These are phyloP conservation scores for Mastomys natalensis DNA, from an alignment of 2,113 vertebrate genomes.

Conservation along the genomic window DNA sequence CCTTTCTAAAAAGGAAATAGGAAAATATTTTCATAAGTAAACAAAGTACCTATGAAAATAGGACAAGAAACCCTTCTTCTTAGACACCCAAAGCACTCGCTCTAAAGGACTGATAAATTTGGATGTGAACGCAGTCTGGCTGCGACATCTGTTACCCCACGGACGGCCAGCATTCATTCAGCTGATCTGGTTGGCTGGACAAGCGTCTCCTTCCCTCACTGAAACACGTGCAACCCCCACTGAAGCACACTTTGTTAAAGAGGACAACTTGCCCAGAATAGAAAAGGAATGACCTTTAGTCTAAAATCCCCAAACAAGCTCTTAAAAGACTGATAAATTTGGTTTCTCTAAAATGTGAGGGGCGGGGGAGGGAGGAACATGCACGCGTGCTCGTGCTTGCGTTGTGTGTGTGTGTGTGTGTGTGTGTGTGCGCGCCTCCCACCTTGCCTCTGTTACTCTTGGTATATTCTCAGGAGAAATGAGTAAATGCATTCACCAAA, in stretches of 20 bases:
- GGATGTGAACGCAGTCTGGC: not conserved
- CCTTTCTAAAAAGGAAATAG: not conserved
- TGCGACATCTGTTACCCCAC: not conserved
- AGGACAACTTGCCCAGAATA: not conserved
- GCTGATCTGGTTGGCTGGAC: not conserved
- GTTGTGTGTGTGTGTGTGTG: too few species aligned
- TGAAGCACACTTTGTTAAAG: not conserved
- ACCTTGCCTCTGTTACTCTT: not conserved
- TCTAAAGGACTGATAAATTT: not conserved
- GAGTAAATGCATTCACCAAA: not conserved
- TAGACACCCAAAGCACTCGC: not conserved
- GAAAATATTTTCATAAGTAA: not conserved
- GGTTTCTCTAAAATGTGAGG: not conserved
- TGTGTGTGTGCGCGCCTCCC: too few species aligned
- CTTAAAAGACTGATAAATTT: not conserved
- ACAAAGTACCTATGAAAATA: not conserved
- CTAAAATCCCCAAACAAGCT: not conserved
- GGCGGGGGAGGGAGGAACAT: not conserved
- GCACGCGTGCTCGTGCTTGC: fast-evolving
- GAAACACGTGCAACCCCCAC: not conserved
- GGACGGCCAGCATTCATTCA: not conserved
- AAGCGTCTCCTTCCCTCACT: not conserved
- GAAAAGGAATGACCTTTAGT: not conserved
- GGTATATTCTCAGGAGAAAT: not conserved
- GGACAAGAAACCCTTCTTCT: not conserved